Conservation (phyloP, 2,113 vertebrate genomes). For the Neomonachus schauinslandi region DNA sequence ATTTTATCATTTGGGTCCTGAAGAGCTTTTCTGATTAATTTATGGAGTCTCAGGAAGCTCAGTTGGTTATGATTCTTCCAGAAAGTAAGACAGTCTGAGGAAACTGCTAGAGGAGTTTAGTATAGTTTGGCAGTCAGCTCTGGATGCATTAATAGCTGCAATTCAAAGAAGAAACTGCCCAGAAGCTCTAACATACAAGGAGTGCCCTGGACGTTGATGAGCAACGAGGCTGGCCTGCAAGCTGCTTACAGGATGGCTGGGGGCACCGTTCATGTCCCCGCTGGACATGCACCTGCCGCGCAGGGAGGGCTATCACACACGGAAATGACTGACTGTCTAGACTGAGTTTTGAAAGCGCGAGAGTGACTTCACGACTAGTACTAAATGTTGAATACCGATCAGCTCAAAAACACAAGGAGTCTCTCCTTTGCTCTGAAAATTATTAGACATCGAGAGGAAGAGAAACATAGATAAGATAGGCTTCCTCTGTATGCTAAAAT, state of each 20-base stretch:
- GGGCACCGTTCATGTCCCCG: neutral
- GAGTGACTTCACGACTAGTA: neutral
- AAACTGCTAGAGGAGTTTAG: neutral
- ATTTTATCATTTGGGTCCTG: neutral
- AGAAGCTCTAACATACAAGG: neutral
- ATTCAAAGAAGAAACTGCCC: neutral
- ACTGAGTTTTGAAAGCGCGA: neutral
- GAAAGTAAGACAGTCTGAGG: conserved; percentile 14
- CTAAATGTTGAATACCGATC: neutral
- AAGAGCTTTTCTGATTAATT: neutral
- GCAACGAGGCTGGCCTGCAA: too few relatives aligned
- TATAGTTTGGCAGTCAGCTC: neutral
- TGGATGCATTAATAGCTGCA: neutral
- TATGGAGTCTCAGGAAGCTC: neutral
- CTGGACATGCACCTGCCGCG: accelerated
- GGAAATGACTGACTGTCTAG: neutral
- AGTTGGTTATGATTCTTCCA: conserved; percentile 47
- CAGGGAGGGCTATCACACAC: neutral
- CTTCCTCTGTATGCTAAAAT: neutral
- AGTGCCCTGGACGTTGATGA: neutral
- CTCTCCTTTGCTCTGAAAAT: conserved; percentile 12
- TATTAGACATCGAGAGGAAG: neutral
- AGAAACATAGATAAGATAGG: neutral
- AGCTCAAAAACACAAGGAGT: neutral
- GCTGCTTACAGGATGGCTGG: neutral